A percentile compares a stretch with the other conserved stretches of the same genome.
These are phyloP conservation scores for Phyllostomus discolor DNA, from an alignment of 2,113 vertebrate species.

Conservation along the genomic window DNA sequence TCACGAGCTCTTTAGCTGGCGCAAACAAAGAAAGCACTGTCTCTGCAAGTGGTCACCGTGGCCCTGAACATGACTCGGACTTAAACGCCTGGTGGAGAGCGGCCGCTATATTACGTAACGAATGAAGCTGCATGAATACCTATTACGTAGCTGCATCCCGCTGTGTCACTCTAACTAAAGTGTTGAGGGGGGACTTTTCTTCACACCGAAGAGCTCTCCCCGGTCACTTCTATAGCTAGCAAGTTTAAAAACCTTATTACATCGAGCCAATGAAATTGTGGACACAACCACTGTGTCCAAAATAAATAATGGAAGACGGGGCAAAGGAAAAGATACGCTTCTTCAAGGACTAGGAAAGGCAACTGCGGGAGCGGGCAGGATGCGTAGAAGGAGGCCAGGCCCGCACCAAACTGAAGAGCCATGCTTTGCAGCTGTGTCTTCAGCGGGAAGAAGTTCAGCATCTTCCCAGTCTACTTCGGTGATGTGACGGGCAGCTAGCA, in stretches of 20 bases:
- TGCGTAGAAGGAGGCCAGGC: neutral
- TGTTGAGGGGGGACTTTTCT: neutral
- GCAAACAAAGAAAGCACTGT: constrained; percentile 74
- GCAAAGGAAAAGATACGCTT: neutral
- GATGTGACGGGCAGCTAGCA: neutral
- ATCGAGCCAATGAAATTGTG: neutral
- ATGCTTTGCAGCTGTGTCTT: neutral
- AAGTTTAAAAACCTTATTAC: constrained; percentile 44
- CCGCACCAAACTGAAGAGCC: neutral
- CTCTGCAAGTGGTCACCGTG: constrained; percentile 54
- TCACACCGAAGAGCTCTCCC: constrained; percentile 40
- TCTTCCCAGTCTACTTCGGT: neutral
- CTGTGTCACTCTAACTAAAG: constrained; percentile 36
- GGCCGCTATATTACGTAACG: constrained; percentile 67
- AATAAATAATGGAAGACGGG: constrained; percentile 24
- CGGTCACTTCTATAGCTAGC: neutral
- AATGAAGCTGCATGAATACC: neutral
- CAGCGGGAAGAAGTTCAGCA: neutral
- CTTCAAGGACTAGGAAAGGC: neutral
- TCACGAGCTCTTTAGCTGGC: constrained; percentile 53
- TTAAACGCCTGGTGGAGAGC: constrained; percentile 65
- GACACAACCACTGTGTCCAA: neutral
- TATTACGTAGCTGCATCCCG: constrained; percentile 48
- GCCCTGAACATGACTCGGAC: constrained; percentile 53
- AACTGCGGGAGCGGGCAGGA: neutral